Percentiles rank a stretch among this genome's conserved stretches.
Evolutionary conservation across 2,797 vertebrate genomes (phyloP).

Genomic region (Apodemus agrarius): DNA sequence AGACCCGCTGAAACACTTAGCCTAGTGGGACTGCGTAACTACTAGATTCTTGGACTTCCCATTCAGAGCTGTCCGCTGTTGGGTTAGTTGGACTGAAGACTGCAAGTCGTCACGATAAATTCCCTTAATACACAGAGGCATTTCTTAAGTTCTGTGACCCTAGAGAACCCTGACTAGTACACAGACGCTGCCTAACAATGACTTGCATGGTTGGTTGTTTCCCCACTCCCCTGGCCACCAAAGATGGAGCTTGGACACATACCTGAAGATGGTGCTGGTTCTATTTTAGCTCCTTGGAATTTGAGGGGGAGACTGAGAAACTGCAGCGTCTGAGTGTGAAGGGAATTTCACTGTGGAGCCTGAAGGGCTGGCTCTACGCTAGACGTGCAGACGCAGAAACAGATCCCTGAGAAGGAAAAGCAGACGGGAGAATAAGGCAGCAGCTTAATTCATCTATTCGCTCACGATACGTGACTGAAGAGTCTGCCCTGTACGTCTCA

Average conservation of each 20-base stretch:
- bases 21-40: not conserved
- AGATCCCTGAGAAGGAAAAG: not conserved
- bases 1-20: not conserved
- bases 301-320: not conserved
- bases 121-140: not conserved
- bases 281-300: not conserved
- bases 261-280: not conserved
- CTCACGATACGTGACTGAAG: not conserved
- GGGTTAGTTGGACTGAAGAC: not conserved
- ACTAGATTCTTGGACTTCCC: not conserved
- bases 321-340: not conserved
- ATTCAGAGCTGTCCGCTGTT: not conserved
- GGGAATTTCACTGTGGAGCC: no score
- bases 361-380: accelerated
- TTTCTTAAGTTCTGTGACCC: not conserved
- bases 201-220: not conserved
- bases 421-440: not conserved
- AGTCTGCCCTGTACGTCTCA: not conserved
- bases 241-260: not conserved
- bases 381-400: not conserved
- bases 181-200: not conserved
- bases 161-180: not conserved
- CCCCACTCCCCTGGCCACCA: not conserved
- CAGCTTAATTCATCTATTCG: not conserved
- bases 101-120: not conserved